Evolutionary conservation across 1,140 invertebrate genomes (phyloP).

Genomic region (Anastrepha obliqua): DNA sequence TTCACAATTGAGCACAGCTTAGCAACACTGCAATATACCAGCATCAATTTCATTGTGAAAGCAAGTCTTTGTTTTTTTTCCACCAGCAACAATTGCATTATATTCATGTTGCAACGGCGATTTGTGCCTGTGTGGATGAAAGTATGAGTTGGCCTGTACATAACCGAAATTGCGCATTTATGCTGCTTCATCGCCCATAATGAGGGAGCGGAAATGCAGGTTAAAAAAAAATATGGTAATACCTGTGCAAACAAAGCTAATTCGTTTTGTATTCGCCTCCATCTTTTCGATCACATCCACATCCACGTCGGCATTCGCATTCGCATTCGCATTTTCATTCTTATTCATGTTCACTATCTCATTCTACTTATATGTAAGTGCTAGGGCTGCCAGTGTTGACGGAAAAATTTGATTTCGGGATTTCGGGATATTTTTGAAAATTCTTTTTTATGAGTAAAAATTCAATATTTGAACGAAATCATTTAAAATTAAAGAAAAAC

Average conservation of each 20-base stretch:
- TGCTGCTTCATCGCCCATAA: slow-evolving; percentile 46
- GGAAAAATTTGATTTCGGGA: no score
- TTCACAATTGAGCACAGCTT: not conserved
- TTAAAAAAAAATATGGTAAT: slow-evolving; percentile 31
- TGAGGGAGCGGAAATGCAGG: not conserved
- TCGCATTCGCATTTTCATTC: not conserved
- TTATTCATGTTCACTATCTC: not conserved
- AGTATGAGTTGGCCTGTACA: not conserved
- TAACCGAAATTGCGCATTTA: slow-evolving; percentile 49
- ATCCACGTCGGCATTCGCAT: not conserved
- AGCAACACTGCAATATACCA: slow-evolving; percentile 35
- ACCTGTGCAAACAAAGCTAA: slow-evolving; percentile 45
- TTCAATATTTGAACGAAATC: no score
- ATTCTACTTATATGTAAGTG: not conserved
- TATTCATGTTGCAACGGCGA: not conserved
- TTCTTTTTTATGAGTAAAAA: not conserved
- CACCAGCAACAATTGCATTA: not conserved
- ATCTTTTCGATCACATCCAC: not conserved
- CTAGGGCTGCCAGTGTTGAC: not conserved
- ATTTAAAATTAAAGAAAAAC: no score
- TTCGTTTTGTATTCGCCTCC: not conserved
- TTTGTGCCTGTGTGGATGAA: not conserved
- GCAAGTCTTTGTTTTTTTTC: not conserved
- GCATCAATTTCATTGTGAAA: slow-evolving; percentile 11
- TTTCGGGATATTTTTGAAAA: no score